Evolutionary conservation across 2,113 vertebrate genomes (phyloP).

Genomic region (Brachirus orientalis): DNA sequence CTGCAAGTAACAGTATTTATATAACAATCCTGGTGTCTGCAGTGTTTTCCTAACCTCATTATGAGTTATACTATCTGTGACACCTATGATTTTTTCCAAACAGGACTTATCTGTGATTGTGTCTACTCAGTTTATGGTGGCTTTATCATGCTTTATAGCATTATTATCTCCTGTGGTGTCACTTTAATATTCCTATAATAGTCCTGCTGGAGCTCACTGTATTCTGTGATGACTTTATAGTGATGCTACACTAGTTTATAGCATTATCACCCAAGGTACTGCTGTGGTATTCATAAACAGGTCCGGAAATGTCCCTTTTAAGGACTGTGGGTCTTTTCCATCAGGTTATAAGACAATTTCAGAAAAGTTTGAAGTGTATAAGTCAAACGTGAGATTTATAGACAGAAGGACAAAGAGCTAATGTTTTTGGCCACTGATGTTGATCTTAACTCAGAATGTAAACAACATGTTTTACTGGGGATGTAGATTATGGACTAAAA

Average conservation of each 20-base stretch:
- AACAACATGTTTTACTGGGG: too few relatives aligned
- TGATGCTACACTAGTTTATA: constrained; percentile 21
- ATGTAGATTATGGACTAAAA: too few relatives aligned
- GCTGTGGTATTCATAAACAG: constrained; percentile 7
- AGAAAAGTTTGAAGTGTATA: background rate
- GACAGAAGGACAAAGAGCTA: background rate
- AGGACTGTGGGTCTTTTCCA: background rate
- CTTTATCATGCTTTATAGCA: background rate
- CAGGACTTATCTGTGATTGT: background rate
- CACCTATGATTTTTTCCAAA: background rate
- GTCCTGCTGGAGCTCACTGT: background rate
- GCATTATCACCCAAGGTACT: background rate
- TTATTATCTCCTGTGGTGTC: constrained; percentile 3
- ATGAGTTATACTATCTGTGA: background rate
- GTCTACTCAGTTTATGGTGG: constrained; percentile 7
- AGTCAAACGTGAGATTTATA: background rate
- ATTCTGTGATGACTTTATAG: constrained; percentile 23
- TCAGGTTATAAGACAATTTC: background rate
- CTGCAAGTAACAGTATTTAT: background rate
- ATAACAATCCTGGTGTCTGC: background rate
- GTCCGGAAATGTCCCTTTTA: constrained; percentile 12
- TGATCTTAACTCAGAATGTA: too few relatives aligned
- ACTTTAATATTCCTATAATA: constrained; percentile 22
- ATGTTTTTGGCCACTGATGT: too few relatives aligned
- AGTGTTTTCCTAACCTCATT: too few relatives aligned